phyloP scores from a whole-genome alignment of 2,113 vertebrate genomes.

The Esox niger region DNA sequence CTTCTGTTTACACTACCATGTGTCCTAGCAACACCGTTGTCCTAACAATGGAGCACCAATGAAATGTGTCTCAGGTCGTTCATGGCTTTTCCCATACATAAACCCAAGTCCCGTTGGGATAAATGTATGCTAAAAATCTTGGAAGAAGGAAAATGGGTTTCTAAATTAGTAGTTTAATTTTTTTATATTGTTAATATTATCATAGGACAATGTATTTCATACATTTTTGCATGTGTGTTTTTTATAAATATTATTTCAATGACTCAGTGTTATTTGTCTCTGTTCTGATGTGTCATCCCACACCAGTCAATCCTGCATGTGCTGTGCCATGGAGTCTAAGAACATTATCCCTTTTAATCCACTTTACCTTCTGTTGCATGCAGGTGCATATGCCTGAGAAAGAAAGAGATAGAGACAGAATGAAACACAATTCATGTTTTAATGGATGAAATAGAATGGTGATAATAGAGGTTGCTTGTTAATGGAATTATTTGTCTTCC shows the following conservation, averaged over 20 bases:
- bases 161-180: neutral
- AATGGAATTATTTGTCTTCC: neutral
- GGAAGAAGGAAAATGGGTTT: neutral
- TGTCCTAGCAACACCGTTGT: conserved; percentile 47
- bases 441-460: neutral
- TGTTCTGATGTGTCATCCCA: conserved; percentile 3
- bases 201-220: neutral
- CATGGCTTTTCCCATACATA: neutral
- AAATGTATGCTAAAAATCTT: neutral
- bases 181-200: too few species aligned
- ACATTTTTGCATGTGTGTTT: neutral
- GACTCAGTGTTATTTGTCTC: conserved; percentile 2
- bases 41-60: conserved; percentile 12
- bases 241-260: neutral
- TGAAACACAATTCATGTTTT: neutral
- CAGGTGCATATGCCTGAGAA: conserved; percentile 58
- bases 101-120: neutral
- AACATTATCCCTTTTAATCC: conserved; percentile 77
- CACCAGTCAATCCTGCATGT: conserved; percentile 27
- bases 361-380: conserved; percentile 72
- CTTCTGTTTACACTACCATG: neutral
- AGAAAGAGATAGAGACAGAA: conserved; percentile 33
- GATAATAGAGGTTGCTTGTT: neutral
- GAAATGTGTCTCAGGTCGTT: too few species aligned
- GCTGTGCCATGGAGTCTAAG: conserved; percentile 63